Evolutionary conservation across 2,888 invertebrate genomes (phyloP).

Genomic region (Xylocampa areola): DNA sequence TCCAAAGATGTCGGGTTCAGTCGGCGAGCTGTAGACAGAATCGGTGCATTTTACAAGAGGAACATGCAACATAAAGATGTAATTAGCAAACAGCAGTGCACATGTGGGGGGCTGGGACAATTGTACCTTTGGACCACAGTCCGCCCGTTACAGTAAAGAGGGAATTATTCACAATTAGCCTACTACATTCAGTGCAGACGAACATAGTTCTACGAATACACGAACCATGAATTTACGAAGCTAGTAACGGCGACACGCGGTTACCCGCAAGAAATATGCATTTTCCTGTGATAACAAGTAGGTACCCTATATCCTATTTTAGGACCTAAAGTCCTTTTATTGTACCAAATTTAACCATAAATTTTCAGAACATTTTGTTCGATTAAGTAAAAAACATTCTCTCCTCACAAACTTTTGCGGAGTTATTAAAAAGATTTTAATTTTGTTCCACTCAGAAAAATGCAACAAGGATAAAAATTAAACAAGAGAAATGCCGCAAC

Average conservation of each 20-base stretch:
- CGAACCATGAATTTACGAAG: conserved; percentile 2
- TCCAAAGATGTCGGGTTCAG: conserved; percentile 48
- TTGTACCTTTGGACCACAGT: conserved; percentile 7
- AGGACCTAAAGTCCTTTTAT: too few species aligned
- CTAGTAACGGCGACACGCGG: too few species aligned
- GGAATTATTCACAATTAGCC: conserved; percentile 20
- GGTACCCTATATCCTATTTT: too few species aligned
- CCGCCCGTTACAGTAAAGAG: conserved; percentile 7
- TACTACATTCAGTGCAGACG: conserved; percentile 8
- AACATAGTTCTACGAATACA: background rate
- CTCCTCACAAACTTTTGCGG: too few species aligned
- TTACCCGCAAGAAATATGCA: too few species aligned
- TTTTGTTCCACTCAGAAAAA: too few species aligned
- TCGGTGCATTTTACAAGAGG: conserved; percentile 70
- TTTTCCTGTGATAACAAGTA: too few species aligned
- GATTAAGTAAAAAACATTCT: too few species aligned
- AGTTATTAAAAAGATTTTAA: too few species aligned
- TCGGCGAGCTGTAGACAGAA: conserved; percentile 73
- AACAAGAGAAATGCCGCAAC: conserved; percentile 2
- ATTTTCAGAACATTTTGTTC: too few species aligned
- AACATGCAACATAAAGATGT: conserved; percentile 65
- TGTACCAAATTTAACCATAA: too few species aligned
- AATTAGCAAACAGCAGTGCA: conserved; percentile 49
- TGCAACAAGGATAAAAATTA: background rate
- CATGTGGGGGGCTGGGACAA: conserved; percentile 32